Conservation (phyloP, 1,140 invertebrate genomes). For the Whitmania pigra region DNA sequence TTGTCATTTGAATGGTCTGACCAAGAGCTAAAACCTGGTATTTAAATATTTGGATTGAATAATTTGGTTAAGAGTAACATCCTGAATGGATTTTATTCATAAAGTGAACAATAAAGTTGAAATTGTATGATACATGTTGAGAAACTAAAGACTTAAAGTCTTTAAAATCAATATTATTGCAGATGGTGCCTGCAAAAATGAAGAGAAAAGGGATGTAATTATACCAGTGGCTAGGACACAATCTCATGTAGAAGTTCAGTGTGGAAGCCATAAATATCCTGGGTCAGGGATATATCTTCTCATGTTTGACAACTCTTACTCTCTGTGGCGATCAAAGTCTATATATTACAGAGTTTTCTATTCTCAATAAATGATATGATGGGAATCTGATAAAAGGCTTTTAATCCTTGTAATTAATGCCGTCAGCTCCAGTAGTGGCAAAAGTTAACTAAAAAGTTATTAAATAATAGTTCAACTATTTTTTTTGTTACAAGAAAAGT, state of each 20-base stretch:
- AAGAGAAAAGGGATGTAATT: slow-evolving; percentile 55
- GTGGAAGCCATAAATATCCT: slow-evolving; percentile 89
- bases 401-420: too few relatives aligned
- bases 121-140: too few relatives aligned
- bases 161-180: not conserved
- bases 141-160: too few relatives aligned
- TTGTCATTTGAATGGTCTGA: slow-evolving; percentile 91
- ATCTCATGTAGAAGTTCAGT: slow-evolving; percentile 90
- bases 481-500: too few relatives aligned
- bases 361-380: slow-evolving; percentile 44
- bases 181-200: not conserved
- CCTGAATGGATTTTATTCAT: not conserved
- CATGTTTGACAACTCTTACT: slow-evolving; percentile 99
- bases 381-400: too few relatives aligned
- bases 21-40: slow-evolving; percentile 31
- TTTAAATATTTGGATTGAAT: slow-evolving; percentile 37
- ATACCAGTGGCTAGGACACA: slow-evolving; percentile 87
- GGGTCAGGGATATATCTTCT: slow-evolving; percentile 85
- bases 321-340: slow-evolving; percentile 95
- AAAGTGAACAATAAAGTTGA: too few relatives aligned
- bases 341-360: slow-evolving; percentile 98
- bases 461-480: too few relatives aligned
- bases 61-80: not conserved
- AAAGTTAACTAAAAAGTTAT: too few relatives aligned
- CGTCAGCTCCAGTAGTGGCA: too few relatives aligned